Evolutionary conservation across 2,797 vertebrate species (phyloP), one percentile per base, ranked within the genome.

Genomic region (Micromesistius poutassou): DNA sequence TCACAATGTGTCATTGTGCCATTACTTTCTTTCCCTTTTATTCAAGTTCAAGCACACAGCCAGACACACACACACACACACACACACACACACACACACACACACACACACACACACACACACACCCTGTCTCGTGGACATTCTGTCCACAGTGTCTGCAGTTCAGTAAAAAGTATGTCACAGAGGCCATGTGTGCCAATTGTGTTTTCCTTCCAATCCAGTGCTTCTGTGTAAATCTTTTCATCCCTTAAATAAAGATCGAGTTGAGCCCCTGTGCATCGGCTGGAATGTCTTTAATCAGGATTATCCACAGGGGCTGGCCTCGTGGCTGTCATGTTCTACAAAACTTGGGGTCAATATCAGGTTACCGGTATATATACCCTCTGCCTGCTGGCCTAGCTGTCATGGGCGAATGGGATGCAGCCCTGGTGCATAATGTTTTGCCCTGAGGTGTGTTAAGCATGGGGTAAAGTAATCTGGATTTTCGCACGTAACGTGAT

Each of bases 401-500:
- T 82, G 77, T 82, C 80, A 82, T 55, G 50, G 81, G 88, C 80
- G 80, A 84, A 81, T 86, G 82, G 77, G 73, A 72, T 74, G 73
- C 22, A 42, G 72, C 71, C 40, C 73, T 79, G 31, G 85, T 81
- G 80, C 81, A 79, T 87, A 82, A 86, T 83, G 85, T 88, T 91
- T 90, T 84, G 87, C 88, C 90, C 42, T 22, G 80, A 91, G 86
- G 88, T 90, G 90, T 87, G 82, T 82, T 88, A 85, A 89, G 0
- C 81, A 68, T 79, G 66, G 73, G 83, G 68, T 33, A 76, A 82
- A 86, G 19, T 90, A 90, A 91, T 88, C 87, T 84, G 83, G 89
- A 90, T 90, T 89, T 86, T 38, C 73, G 72, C 42, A 55, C 46
- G 42, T 72, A 79, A 84, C 72, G 74, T 83, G 77, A 87, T 80